phyloP scores from a whole-genome alignment of 2,113 vertebrate species.

The Rhagologus leucostigma region DNA sequence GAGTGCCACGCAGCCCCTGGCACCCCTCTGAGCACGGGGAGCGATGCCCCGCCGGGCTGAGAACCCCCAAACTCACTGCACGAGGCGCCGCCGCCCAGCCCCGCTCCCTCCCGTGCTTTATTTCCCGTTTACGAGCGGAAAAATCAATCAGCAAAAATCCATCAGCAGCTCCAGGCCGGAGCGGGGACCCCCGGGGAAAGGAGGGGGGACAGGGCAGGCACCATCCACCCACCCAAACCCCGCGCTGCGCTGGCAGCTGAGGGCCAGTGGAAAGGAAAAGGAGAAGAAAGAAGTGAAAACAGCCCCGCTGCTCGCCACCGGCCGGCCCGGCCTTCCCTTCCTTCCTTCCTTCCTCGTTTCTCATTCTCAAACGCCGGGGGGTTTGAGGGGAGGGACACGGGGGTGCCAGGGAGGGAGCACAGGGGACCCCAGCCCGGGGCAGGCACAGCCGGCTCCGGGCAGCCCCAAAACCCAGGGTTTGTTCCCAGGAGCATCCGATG shows the following conservation, averaged over 20 bases:
- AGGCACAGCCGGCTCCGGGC: neutral
- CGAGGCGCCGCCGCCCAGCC: neutral
- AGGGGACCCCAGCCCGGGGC: fast-evolving
- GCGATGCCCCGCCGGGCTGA: neutral
- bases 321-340: neutral
- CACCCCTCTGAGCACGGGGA: neutral
- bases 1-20: neutral
- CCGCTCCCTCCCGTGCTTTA: neutral
- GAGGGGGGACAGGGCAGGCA: neutral
- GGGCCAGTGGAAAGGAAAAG: neutral
- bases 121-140: neutral
- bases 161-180: neutral
- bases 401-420: neutral
- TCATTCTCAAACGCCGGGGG: neutral
- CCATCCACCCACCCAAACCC: neutral
- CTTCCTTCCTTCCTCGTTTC: conserved; percentile 36
- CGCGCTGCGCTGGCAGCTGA: neutral
- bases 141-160: conserved; percentile 44
- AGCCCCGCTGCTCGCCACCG: neutral
- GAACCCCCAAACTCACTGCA: neutral
- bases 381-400: neutral
- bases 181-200: neutral
- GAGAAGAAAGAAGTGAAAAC: conserved; percentile 48
- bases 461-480: fast-evolving
- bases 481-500: neutral